These are phyloP conservation scores for Apodemia hepburni DNA, from an alignment of 2,888 invertebrate genomes.

Conservation along the genomic window DNA sequence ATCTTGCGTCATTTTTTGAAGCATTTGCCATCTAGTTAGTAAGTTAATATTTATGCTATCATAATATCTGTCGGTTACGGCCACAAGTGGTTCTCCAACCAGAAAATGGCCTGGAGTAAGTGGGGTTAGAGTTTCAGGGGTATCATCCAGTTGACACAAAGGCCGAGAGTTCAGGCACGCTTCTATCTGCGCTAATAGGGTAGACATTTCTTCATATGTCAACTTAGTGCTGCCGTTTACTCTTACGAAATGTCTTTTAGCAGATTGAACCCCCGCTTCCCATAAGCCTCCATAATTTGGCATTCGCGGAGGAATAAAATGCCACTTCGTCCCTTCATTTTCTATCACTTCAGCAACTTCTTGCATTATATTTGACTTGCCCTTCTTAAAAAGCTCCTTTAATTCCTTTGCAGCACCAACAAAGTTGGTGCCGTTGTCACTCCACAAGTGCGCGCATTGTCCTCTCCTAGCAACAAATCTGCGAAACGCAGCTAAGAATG, in stretches of 20 bases:
- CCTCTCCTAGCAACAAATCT: constrained; percentile 4
- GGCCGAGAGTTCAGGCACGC: constrained; percentile 20
- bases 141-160: constrained; percentile 3
- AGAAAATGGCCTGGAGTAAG: background rate
- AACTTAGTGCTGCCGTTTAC: constrained; percentile 16
- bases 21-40: constrained; percentile 33
- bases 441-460: constrained; percentile 1
- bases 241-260: background rate
- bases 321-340: background rate
- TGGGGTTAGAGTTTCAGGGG: constrained; percentile 17
- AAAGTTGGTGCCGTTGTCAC: constrained; percentile 2
- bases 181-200: constrained; percentile 17
- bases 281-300: background rate
- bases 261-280: background rate
- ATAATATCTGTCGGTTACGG: constrained; percentile 3
- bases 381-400: background rate
- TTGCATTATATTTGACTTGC: background rate
- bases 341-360: background rate
- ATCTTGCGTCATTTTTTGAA: constrained; percentile 34
- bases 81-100: background rate
- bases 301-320: background rate
- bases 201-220: constrained; percentile 19
- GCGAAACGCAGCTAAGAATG: background rate
- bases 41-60: constrained; percentile 16
- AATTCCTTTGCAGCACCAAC: background rate